Percentiles rank a stretch among this genome's conserved stretches.
These are phyloP conservation scores for Anser cygnoides DNA, from an alignment of 2,113 vertebrate genomes.

Conservation along the genomic window DNA sequence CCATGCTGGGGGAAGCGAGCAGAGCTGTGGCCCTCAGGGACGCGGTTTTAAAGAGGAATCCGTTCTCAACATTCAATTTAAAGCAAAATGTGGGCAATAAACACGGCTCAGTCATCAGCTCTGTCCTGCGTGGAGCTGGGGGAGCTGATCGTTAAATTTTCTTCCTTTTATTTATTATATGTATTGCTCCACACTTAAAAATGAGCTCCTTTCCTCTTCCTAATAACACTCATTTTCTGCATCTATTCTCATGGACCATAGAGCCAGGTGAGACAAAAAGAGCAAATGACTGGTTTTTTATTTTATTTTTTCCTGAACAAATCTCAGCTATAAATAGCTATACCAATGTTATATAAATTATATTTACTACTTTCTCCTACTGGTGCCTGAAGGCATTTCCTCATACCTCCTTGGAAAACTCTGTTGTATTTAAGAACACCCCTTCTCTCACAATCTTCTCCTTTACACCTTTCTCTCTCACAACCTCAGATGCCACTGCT, in stretches of 20 bases:
- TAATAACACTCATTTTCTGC: neutral
- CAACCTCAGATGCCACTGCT: neutral
- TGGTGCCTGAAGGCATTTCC: constrained; percentile 24
- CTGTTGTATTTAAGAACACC: neutral
- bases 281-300: neutral
- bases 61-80: neutral
- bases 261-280: constrained; percentile 2
- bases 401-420: constrained; percentile 5
- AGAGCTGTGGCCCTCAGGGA: neutral
- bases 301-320: neutral
- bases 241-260: neutral
- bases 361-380: neutral
- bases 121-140: neutral
- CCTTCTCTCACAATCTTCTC: neutral
- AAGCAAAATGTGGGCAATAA: neutral
- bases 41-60: neutral
- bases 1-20: neutral
- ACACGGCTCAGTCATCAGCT: neutral
- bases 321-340: neutral
- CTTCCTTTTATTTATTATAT: neutral
- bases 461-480: neutral
- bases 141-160: neutral
- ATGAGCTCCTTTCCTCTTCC: neutral
- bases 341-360: neutral
- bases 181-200: neutral